A percentile compares a stretch with the other conserved stretches of the same genome.
phyloP scores from a whole-genome alignment of 2,113 vertebrate species.

The Bufo bufo region DNA sequence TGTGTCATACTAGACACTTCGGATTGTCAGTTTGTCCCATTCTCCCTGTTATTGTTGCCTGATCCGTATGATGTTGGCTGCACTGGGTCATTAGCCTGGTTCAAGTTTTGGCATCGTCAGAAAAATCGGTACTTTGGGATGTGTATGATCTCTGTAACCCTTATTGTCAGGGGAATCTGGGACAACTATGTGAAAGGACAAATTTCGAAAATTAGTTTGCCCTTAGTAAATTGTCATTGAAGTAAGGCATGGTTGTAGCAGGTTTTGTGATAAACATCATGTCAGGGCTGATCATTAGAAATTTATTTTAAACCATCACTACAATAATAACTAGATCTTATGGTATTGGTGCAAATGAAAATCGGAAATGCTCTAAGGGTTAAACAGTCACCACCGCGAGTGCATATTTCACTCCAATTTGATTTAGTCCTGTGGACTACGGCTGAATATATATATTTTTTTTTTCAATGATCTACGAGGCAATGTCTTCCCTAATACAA shows the following conservation, averaged over 20 bases:
- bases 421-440: conserved; percentile 31
- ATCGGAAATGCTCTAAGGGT: conserved; percentile 27
- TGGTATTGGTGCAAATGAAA: conserved; percentile 12
- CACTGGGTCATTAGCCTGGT: too few species aligned
- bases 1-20: too few species aligned
- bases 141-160: neutral
- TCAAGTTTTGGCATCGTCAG: too few species aligned
- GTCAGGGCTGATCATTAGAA: conserved; percentile 17
- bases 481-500: conserved; percentile 1
- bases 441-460: neutral
- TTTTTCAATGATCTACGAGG: neutral
- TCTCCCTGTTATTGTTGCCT: too few species aligned
- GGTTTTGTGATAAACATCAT: neutral
- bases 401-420: conserved; percentile 41
- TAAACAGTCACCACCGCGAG: conserved; percentile 9
- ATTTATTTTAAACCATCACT: neutral
- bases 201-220: neutral
- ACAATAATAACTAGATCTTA: conserved; percentile 37
- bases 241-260: neutral
- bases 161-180: neutral
- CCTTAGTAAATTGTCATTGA: neutral
- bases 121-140: neutral
- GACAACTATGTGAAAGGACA: neutral
- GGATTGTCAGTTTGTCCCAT: too few species aligned
- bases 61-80: too few species aligned